Evolutionary conservation across 2,888 invertebrate genomes (phyloP).

Genomic region (Mesoligia furuncula): DNA sequence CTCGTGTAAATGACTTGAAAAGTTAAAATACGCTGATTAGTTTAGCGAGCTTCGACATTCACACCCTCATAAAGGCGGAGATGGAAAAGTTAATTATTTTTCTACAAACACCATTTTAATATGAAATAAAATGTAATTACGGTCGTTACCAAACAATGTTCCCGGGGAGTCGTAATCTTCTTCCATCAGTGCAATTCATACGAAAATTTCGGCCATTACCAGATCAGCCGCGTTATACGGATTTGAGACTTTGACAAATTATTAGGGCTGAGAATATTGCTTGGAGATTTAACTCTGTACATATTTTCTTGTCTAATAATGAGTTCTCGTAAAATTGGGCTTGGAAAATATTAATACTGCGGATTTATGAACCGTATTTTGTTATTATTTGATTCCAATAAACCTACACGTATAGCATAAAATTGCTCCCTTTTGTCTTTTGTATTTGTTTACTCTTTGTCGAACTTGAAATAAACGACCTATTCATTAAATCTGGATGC

Average conservation of each 20-base stretch:
- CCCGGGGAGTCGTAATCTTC: slow-evolving; percentile 48
- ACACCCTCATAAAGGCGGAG: slow-evolving; percentile 8
- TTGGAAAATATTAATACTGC: slow-evolving; percentile 27
- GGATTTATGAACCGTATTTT: slow-evolving; percentile 18
- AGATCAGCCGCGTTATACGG: slow-evolving; percentile 48
- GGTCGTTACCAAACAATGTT: slow-evolving; percentile 60
- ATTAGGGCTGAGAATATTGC: slow-evolving; percentile 50
- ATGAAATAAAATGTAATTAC: slow-evolving; percentile 61
- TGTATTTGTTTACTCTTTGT: neutral
- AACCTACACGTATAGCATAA: neutral
- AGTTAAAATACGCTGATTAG: slow-evolving; percentile 53
- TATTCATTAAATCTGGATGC: slow-evolving; percentile 3
- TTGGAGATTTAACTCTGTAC: slow-evolving; percentile 53
- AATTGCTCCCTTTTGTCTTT: neutral
- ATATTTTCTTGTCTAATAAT: slow-evolving; percentile 41
- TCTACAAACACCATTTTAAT: slow-evolving; percentile 59
- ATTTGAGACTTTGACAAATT: slow-evolving; percentile 59
- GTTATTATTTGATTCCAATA: slow-evolving; percentile 19
- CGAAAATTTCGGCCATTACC: slow-evolving; percentile 56
- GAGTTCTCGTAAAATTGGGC: slow-evolving; percentile 35
- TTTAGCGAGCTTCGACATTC: slow-evolving; percentile 26
- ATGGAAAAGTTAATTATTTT: slow-evolving; percentile 60
- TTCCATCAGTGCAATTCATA: slow-evolving; percentile 59
- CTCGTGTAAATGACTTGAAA: slow-evolving; percentile 33
- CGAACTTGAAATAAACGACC: slow-evolving; percentile 22